Evolutionary conservation across 1,140 invertebrate species (phyloP), one percentile per base, ranked within the genome.

Genomic region (Whitmania pigra): DNA sequence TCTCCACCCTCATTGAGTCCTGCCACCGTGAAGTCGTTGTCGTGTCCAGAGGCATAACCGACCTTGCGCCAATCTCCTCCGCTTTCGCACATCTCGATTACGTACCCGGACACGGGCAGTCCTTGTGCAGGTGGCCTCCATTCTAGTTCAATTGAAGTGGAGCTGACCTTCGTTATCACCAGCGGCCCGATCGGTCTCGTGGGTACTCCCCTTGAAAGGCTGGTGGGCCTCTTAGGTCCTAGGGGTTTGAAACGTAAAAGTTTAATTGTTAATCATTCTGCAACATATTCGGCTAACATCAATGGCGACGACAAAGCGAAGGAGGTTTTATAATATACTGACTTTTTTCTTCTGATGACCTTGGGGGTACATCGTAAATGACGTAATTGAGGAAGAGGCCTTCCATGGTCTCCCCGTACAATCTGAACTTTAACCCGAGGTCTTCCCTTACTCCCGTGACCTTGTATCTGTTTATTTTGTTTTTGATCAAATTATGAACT

Each of bases 391-490:
- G 53, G 40, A 90, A 90, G 15, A 91, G 77, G 0, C 93, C 93
- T 36, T 91, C 91, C 73, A 89, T 88, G 79, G 97, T 97, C 80
- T 93, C 90, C 7, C 94, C 94, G 77, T 90, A 90, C 18, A 97
- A 89, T 20, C 93, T 84, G 86, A 97, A 97, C 82, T 96, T 93
- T 81, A 97, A 97, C 77, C 92, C 90, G 31, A 93, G 86, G 40
- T 91, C 92, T 84, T 97, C 94, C 75, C 96, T 93, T 7, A 97
- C 84, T 82, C 96, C 94, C 17, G 87, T 85, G 76, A 94, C 89
- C 81, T 53, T 72, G 71, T 72, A 72, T 49, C 43, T 49, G 31
- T 36, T 3, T 49, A 49, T 49, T 49, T 49, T 49, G 43, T 49
- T 15, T 15, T 3, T 11, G 43, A 49, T 49, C 2, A 49, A 49